These are phyloP conservation scores for Galaxea fascicularis DNA, from an alignment of 92 coral and sea anemone species.

Conservation along the genomic window DNA sequence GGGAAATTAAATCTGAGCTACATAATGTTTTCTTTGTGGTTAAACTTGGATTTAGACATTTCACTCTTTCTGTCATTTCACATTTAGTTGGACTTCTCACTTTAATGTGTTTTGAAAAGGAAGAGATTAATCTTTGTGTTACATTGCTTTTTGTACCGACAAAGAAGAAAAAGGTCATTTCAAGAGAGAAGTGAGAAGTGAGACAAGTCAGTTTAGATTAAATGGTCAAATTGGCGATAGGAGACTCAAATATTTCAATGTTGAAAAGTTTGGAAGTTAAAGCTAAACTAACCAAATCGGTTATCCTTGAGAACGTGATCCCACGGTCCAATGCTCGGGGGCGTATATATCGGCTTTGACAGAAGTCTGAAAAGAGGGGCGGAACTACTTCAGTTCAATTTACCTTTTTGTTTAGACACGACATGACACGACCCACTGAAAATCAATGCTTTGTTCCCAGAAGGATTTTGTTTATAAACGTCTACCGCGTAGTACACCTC, in stretches of 20 bases:
- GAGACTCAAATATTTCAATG: not conserved
- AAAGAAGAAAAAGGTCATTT: not conserved
- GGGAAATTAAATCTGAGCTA: not conserved
- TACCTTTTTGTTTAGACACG: not conserved
- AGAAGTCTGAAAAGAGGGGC: not conserved
- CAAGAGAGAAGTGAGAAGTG: too few species aligned
- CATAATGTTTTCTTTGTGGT: not conserved
- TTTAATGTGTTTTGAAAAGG: not conserved
- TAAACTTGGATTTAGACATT: not conserved
- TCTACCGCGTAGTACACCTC: not conserved
- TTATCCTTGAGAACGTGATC: not conserved
- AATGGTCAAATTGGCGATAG: not conserved
- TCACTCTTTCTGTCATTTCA: not conserved
- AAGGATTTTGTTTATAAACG: not conserved
- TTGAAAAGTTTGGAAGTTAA: not conserved
- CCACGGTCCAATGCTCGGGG: not conserved
- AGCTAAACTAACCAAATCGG: not conserved
- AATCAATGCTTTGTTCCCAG: not conserved
- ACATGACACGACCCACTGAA: not conserved
- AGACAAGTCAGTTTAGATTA: not conserved
- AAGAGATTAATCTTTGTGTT: not conserved
- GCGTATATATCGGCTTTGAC: not conserved
- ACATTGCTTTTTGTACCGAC: not conserved
- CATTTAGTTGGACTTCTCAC: not conserved
- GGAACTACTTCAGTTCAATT: conserved; percentile 3